A percentile compares a stretch with the other conserved stretches of the same genome.
Conservation (phyloP, 2,797 vertebrate genomes). For the Gallinago solitaria region DNA sequence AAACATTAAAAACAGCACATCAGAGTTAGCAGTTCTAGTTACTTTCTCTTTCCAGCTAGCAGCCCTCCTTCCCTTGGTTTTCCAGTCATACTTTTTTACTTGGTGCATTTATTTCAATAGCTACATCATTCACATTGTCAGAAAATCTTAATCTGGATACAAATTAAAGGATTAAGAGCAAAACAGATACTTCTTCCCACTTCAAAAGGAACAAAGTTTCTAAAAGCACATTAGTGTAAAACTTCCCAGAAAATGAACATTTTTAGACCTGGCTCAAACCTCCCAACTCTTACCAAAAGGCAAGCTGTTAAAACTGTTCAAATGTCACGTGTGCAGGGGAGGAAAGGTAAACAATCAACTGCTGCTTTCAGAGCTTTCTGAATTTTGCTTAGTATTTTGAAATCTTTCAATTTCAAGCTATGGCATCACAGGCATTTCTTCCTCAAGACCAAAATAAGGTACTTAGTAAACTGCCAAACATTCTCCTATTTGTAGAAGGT, state of each 20-base stretch:
- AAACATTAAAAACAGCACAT: neutral
- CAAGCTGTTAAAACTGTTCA: neutral
- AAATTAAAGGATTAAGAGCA: neutral
- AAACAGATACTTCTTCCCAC: neutral
- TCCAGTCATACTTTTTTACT: neutral
- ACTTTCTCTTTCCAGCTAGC: neutral
- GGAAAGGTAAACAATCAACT: neutral
- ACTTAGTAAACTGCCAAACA: neutral
- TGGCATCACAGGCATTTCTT: neutral
- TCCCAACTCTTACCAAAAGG: neutral
- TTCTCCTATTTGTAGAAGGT: neutral
- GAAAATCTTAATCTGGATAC: neutral
- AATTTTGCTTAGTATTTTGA: neutral
- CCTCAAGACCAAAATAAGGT: neutral
- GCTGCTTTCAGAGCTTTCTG: neutral
- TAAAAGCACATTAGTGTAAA: neutral
- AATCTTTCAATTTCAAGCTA: neutral
- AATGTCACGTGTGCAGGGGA: neutral
- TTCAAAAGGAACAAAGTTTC: neutral
- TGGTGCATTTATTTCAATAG: neutral
- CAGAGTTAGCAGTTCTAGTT: neutral
- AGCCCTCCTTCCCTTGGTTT: neutral
- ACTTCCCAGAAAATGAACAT: neutral
- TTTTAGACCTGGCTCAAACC: conserved; percentile 15
- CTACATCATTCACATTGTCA: neutral